Evolutionary conservation across 2,113 vertebrate species (phyloP), one percentile per base, ranked within the genome.

Genomic region (Caloenas nicobarica): DNA sequence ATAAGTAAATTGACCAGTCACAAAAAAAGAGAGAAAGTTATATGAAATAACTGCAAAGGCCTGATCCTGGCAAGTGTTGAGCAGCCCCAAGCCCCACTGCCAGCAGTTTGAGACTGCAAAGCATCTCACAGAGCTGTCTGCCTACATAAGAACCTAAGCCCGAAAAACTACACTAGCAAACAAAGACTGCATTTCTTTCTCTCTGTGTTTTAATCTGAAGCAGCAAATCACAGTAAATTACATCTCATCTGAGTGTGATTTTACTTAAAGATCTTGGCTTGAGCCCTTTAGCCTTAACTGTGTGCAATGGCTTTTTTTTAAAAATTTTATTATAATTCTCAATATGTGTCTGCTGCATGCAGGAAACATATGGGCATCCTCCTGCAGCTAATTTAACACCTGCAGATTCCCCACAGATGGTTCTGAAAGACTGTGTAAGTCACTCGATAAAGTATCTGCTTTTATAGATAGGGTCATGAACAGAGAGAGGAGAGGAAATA

Each of bases 341-440:
- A 76, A 3, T 91, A 44, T 79, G 51, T 86, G 53, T 79, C 73
- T 93, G 19, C 24, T 84, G 60, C 70, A 48, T 28, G 29, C 85
- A 88, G 81, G 81, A 92, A 95, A 76, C 91, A 96, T 93, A 96
- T 76, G 92, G 92, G 42, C 91, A 84, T 92, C 72, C 73, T 95
- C 61, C 88, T 31, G 23, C 83, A 96, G 95, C 86, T 95, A 93
- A 92, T 96, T 94, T 96, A 94, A 94, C 93, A 97, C 93, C 93
- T 96, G 93, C 92, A 96, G 78, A 58, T 91, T 92, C 83, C 80
- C 48, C 31, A 22, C 93, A 96, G 88, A 95, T 94, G 95, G 93
- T 91, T 95, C 87, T 61, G 57, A 87, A 92, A 89, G 57, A 69
- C 53, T n/a, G 10, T 38, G 60, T 64, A 61, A 34, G 68, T 90